Conservation (phyloP, 2,797 vertebrate genomes). For the Peromyscus eremicus region DNA sequence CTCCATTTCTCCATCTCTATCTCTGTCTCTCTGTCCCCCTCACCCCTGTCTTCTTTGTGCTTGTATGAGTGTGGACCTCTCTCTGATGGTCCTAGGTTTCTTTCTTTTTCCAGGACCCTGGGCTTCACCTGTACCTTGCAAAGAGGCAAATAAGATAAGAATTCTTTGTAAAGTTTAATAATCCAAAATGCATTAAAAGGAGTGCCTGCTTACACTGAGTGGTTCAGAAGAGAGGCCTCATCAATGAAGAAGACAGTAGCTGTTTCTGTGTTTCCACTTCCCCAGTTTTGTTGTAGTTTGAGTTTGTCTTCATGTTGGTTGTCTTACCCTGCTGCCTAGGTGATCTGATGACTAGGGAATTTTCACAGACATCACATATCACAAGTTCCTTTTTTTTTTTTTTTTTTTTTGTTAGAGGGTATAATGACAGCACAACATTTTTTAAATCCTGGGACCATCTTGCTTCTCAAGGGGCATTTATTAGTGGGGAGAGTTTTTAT, state of each 20-base stretch:
- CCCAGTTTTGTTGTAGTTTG: background rate
- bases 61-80: background rate
- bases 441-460: background rate
- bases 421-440: background rate
- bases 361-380: rapidly evolving
- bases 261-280: background rate
- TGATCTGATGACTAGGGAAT: background rate
- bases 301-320: background rate
- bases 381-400: background rate
- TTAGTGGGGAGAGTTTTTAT: background rate
- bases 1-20: background rate
- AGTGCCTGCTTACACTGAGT: background rate
- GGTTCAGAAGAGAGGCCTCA: background rate
- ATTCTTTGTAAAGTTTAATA: background rate
- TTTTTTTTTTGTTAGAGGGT: background rate
- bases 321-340: background rate
- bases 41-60: background rate
- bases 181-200: background rate
- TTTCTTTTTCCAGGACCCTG: background rate
- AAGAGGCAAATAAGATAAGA: background rate
- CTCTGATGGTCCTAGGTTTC: background rate
- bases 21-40: background rate
- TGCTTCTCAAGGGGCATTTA: background rate
- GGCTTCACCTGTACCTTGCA: background rate
- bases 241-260: background rate